phyloP scores from a whole-genome alignment of 2,113 vertebrate species.

The Tympanuchus pallidicinctus region DNA sequence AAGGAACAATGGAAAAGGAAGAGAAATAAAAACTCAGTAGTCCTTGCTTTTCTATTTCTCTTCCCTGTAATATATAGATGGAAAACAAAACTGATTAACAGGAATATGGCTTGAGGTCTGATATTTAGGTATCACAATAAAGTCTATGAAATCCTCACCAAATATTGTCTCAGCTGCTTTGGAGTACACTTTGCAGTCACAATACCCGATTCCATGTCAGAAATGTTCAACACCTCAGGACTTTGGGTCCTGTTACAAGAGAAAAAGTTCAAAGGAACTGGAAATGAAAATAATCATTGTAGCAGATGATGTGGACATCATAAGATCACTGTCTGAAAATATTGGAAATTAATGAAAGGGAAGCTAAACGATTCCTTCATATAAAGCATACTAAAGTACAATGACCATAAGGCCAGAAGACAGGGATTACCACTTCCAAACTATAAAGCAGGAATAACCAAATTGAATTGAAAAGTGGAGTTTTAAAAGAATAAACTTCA shows the following conservation, averaged over 20 bases:
- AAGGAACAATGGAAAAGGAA: neutral
- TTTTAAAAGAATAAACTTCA: neutral
- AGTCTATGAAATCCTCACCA: slow-evolving; percentile 8
- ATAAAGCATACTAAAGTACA: neutral
- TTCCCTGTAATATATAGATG: neutral
- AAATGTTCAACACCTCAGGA: slow-evolving; percentile 32
- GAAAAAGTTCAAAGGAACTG: slow-evolving; percentile 58
- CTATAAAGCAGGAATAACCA: neutral
- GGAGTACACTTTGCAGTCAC: neutral
- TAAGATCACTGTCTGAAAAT: slow-evolving; percentile 51
- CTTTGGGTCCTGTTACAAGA: slow-evolving; percentile 54
- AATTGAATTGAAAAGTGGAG: neutral
- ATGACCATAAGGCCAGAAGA: neutral
- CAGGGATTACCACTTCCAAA: neutral
- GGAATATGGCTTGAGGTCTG: neutral
- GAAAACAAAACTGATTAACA: neutral
- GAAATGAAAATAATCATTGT: slow-evolving; percentile 58
- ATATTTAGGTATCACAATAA: slow-evolving; percentile 13
- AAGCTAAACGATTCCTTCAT: neutral
- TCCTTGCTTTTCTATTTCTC: neutral
- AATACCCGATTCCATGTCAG: slow-evolving; percentile 35
- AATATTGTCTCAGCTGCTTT: slow-evolving; percentile 52
- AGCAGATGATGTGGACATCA: slow-evolving; percentile 38
- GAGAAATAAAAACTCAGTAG: neutral
- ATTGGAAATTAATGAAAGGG: neutral